Conservation (phyloP, 2,113 vertebrate species). For the Ceyx margarethae region DNA sequence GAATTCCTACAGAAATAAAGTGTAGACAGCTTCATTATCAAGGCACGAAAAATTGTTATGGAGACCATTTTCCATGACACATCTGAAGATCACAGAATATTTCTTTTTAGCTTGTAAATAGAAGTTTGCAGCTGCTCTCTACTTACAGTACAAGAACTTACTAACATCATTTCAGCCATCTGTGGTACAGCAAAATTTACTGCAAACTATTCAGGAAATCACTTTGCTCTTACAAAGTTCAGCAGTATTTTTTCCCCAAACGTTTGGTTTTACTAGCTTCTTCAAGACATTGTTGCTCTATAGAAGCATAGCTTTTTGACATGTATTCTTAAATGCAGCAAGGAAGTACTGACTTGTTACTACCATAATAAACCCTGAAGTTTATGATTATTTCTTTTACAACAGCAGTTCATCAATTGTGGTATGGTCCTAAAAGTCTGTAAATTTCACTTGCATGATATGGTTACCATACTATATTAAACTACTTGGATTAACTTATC, state of each 20-base stretch:
- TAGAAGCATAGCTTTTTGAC: neutral
- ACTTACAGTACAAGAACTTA: neutral
- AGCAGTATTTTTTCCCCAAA: neutral
- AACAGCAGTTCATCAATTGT: neutral
- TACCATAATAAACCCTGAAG: neutral
- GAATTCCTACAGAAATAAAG: neutral
- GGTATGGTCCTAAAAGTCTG: neutral
- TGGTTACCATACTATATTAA: neutral
- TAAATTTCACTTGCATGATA: neutral
- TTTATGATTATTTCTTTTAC: neutral
- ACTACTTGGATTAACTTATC: neutral
- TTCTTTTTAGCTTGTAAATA: neutral
- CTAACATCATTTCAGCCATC: neutral
- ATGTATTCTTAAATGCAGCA: neutral
- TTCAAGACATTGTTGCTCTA: neutral
- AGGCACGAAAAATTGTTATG: neutral
- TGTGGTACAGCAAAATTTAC: neutral
- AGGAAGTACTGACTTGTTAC: neutral
- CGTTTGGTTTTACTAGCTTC: neutral
- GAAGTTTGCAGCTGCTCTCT: neutral
- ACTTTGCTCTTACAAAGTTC: neutral
- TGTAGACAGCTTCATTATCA: neutral
- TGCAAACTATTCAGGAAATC: neutral
- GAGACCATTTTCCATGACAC: conserved; percentile 11
- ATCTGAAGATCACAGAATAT: conserved; percentile 17